These are phyloP conservation scores for Hymenopus coronatus DNA, from an alignment of 2,888 invertebrate genomes.

Conservation along the genomic window DNA sequence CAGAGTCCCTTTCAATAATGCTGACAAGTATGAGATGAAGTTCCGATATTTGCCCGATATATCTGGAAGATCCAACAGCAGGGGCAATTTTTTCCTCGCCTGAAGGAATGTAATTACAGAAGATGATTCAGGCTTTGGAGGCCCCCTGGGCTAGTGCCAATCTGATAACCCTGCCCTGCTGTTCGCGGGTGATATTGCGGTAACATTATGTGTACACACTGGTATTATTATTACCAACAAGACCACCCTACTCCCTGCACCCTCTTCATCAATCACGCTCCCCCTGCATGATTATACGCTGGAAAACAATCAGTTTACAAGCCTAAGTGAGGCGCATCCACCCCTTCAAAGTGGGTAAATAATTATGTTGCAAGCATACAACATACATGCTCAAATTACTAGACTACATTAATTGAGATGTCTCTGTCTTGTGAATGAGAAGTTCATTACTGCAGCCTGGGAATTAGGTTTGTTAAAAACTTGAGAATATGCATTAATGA, in stretches of 20 bases:
- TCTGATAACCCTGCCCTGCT: conserved; percentile 3
- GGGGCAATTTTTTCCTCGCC: background rate
- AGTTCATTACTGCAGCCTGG: background rate
- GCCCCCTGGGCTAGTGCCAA: background rate
- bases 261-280: conserved; percentile 16
- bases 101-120: conserved; percentile 8
- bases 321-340: background rate
- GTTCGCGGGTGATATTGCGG: background rate
- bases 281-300: background rate
- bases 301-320: conserved; percentile 15
- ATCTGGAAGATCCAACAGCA: background rate
- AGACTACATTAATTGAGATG: background rate
- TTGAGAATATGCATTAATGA: no score
- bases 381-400: background rate
- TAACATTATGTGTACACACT: background rate
- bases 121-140: conserved; percentile 2
- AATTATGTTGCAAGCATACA: background rate
- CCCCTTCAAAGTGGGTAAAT: background rate
- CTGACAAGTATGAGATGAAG: background rate
- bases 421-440: background rate
- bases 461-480: no score
- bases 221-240: background rate
- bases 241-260: background rate
- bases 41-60: background rate
- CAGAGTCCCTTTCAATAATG: background rate